Base-by-base conservation (phyloP, 1,140 invertebrate species). In the Calephelis virginiensis region DNA sequence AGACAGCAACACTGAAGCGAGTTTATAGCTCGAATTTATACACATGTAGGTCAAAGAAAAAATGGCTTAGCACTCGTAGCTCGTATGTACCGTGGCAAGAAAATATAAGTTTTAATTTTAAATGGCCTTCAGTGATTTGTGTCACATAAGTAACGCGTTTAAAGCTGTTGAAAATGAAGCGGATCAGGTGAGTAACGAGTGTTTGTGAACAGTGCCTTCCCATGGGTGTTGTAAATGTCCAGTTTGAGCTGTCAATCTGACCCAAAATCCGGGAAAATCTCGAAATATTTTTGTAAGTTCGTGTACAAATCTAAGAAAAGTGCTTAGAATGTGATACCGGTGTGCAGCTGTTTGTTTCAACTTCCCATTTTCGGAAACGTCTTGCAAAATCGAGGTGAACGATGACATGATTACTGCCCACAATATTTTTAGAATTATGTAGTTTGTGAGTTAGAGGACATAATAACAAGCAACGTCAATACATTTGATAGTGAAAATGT, bases 101-200 rank as follows among this genome's bases (percentile, higher is more conserved):
- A 86, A 85, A 74, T 71, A 74, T 85, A 90, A 83, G 79, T 86
- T 91, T 89, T 81, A 85, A 86, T 82, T 90, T 91, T 92, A 92
- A 92, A 92, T 92, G 90, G 90, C 90, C 85, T 91, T 89, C 87
- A 91, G 89, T 91, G 90, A 91, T 90, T 83, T 91, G 83, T 91
- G 87, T 87, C 89, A 85, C 80, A 85, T 89, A 90, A 83, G 86
- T 81, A 91, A 91, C 81, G 85, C 85, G 82, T 91, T 81, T 76
- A 91, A 89, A 85, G 77, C 80, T 75, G 82, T 89, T 74, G 90
- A 91, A 90, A 91, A 90, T 91, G 90, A 90, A 81, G 71, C 78
- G 74, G 87, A 90, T 80, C 82, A 88, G 82, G 90, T 92, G 83
- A 86, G 83, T 82, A 66, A 61, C 66, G 61, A 78, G 75, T 81